Evolutionary conservation across 2,113 vertebrate genomes (phyloP), one percentile per base, ranked within the genome.

Genomic region (Eira barbara): DNA sequence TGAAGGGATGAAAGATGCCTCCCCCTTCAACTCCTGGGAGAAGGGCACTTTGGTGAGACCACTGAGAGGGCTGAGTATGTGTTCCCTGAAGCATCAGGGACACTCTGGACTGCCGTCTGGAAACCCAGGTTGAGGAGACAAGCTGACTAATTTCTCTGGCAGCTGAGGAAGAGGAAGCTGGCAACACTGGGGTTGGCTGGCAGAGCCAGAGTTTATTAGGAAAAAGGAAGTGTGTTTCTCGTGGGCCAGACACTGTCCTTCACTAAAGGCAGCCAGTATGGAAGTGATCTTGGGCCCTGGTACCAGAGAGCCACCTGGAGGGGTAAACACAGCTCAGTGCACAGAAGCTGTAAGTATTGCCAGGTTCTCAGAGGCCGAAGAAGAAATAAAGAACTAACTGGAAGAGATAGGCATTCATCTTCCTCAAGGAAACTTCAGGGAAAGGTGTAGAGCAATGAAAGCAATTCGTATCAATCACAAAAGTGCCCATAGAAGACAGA

Each of bases 321-420:
- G 25, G 23, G 67, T 59, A 31, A 95, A 59, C 36, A 85, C 39
- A 85, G 25, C 12, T 86, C 87, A 94, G 55, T 23, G 86, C 21
- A 95, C 49, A 79, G 84, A 90, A 93, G 39, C 49, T 82, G 20
- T 91, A 93, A 73, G 25, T 81, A 82, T 15, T 80, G 57, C 42
- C 34, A 95, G 71, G 91, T 76, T 96, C 57, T 89, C 82, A 78
- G 47, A 45, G 13, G n/a, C 39, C 74, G 17, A 89, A 39, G 20
- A 65, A 63, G 18, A 85, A 85, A 85, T 74, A 94, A 69, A 39
- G 52, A 57, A 67, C 29, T 65, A 96, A 91, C 45, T 91, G n/a
- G 34, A 96, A 94, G 74, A 81, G 42, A 65, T 34, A 84, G 49
- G 8, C 45, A 93, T 94, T 97, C 63, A 92, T 89, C 73, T 83